Base-by-base conservation (phyloP, 2,888 invertebrate genomes). In the Norana najaformis region DNA sequence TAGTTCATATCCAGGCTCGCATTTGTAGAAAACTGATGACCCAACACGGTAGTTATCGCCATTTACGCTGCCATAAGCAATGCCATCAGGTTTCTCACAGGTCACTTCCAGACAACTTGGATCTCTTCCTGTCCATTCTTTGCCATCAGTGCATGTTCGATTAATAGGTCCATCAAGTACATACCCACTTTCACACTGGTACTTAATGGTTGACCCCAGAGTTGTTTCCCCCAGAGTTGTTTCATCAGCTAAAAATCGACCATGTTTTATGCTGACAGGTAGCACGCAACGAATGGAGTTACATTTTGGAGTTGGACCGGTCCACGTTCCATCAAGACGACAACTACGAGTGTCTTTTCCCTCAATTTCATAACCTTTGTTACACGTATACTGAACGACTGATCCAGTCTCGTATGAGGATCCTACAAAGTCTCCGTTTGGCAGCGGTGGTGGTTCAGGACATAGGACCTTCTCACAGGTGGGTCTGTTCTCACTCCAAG, bases 281-380 rank as follows among this genome's bases (percentile, higher is more conserved):
- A 41, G n/a, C 18, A 69, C 23, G 53, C 94, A 94, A 30, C 88
- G 88, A 35, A 93, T 92, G 16, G 92, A 91, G 30, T 91, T 90
- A 89, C 92, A 92, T 23, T 89, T 90, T 16, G 94, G 94, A n/a
- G 92, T 88, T 23, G 92, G 92, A 14, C 93, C 93, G 85, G 93
- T 93, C 95, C 95, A 95, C 0, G 91, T 91, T n/a, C 94, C 94
- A n/a, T 92, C 93, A 35, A 93, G 93, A 30, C 93, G 91, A 90
- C 94, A 94, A 18, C 92, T 92, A n/a, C 93, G 38, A 20, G 91
- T 92, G 69, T 85, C 37, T 83, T 92, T 92, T 5, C 92, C 92
- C 30, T 88, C 37, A 6, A 92, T 89, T 53, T 91, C 92, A 83
- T 91, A 92, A 16, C 92, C 91, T 30, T 47, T 47, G 16, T 83